phyloP scores from a whole-genome alignment of 2,888 invertebrate species.

The Drosophila nr. perissopoda region DNA sequence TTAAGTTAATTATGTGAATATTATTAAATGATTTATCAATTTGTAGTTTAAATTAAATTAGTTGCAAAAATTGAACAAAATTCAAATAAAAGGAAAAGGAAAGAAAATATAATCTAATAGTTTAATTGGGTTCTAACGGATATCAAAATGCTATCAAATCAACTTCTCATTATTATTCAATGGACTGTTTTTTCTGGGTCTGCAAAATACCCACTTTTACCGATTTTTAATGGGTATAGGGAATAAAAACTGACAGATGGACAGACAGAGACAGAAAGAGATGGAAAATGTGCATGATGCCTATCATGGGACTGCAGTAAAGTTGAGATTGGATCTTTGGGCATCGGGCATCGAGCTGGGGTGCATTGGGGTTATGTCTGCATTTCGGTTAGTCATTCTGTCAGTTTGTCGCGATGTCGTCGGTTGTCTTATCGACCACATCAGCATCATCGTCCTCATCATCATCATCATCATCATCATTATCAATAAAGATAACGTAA shows the following conservation, averaged over 20 bases:
- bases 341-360: not conserved
- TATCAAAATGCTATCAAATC: not conserved
- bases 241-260: not conserved
- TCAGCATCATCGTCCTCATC: constrained; percentile 15
- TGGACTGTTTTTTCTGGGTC: not conserved
- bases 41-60: not conserved
- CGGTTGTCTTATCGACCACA: constrained; percentile 36
- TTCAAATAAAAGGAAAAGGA: not conserved
- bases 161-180: not conserved
- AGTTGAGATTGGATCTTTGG: constrained; percentile 11
- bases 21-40: not conserved
- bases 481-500: constrained; percentile 20
- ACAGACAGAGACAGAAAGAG: not conserved
- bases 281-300: not conserved
- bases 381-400: constrained; percentile 28
- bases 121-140: not conserved
- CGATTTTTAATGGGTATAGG: not conserved
- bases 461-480: constrained; percentile 8
- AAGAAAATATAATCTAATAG: not conserved
- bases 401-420: constrained; percentile 17
- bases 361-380: constrained; percentile 10
- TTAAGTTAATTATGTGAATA: not conserved
- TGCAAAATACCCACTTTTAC: not conserved
- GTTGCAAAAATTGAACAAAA: not conserved
- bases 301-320: not conserved